Base-by-base conservation (phyloP, 2,888 invertebrate species). In the Microctonus brassicae region DNA sequence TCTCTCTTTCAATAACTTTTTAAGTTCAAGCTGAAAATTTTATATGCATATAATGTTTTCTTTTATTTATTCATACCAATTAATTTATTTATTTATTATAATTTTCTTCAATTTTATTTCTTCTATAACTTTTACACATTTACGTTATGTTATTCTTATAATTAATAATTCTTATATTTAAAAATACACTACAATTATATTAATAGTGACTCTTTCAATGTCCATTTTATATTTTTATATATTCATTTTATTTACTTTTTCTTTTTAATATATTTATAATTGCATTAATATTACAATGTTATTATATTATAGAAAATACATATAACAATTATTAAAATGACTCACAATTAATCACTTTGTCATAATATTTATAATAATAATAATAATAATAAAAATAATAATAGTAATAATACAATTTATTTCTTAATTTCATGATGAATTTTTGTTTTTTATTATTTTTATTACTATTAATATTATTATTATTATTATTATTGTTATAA, bases 311-410 rank as follows among this genome's bases (percentile, higher is more conserved):
- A 86, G 85, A 86, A 86, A 85, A 86, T 86, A 86, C 86, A 85
- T 86, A 81, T 86, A 86, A 86, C 85, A 86, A 86, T 86, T 84
- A 86, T 86, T 86, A 84, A 84, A 84, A 85, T 85, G 84, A 84
- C 83, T 84, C 84, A 85, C 83, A 84, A 86, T 86, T 83, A 83
- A 83, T 84, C 83, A 80, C 81, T 80, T 80, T 75, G 77, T 75
- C 13, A 66, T 74, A 72, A 78, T 76, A 64, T 68, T 62, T 67
- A 68, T 76, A 68, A 71, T 62, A 60, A 69, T 68, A 68, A 64
- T 70, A 69, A 72, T 75, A 75, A 77, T 81, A 77, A 79, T 80
- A 78, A 78, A 82, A 36, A 80, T 81, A n/a, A n/a, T n/a, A n/a
- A n/a, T n/a, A n/a, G n/a, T n/a, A n/a, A n/a, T n/a, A n/a, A n/a